Percentiles rank a stretch among this genome's conserved stretches.
phyloP scores from a whole-genome alignment of 2,797 vertebrate genomes.

The Sebastes diaconus region DNA sequence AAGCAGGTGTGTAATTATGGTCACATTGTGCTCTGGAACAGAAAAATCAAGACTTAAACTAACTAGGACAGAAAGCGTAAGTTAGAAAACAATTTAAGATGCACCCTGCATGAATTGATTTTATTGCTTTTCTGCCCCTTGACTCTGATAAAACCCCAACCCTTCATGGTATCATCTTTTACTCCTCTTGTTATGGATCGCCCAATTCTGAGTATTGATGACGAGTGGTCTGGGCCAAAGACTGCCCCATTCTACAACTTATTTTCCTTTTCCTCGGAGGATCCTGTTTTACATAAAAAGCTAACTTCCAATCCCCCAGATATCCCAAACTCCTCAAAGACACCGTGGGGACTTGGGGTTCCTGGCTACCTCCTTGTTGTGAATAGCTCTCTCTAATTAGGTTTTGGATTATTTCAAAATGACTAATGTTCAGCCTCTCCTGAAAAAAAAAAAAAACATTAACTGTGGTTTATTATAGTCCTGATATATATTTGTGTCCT shows the following conservation, averaged over 20 bases:
- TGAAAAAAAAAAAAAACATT: not conserved
- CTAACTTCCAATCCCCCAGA: slow-evolving; percentile 11
- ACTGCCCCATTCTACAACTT: not conserved
- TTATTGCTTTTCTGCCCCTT: slow-evolving; percentile 22
- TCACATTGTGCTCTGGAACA: not conserved
- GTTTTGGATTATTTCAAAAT: not conserved
- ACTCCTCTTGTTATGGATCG: slow-evolving; percentile 3
- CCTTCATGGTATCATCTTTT: not conserved
- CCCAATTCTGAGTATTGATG: slow-evolving; percentile 28
- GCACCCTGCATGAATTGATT: not conserved
- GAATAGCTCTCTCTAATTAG: slow-evolving; percentile 14
- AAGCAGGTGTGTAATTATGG: not conserved
- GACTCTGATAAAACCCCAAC: slow-evolving; percentile 20
- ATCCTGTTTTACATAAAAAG: slow-evolving; percentile 31
- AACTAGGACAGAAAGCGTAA: not conserved
- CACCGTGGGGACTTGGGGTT: not conserved
- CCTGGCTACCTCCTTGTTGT: not conserved
- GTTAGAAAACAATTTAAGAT: not conserved
- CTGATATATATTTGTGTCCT: not conserved
- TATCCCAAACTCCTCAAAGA: not conserved
- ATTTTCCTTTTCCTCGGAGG: not conserved
- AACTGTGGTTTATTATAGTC: not conserved
- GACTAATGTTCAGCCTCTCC: slow-evolving; percentile 2
- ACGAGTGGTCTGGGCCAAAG: not conserved
- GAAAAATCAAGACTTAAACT: not conserved